Evolutionary conservation across 2,888 invertebrate species (phyloP).

Genomic region (Catocala nupta): DNA sequence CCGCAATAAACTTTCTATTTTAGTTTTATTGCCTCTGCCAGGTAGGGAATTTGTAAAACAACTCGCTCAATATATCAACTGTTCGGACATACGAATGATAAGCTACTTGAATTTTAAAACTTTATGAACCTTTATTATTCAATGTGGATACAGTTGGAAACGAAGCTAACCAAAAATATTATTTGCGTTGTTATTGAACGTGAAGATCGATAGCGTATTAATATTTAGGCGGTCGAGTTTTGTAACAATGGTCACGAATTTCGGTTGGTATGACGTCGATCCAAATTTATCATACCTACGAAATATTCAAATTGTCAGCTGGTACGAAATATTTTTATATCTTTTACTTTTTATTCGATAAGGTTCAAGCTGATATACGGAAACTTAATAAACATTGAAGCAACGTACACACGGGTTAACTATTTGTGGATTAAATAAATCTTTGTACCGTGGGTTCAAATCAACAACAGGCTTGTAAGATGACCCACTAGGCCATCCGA

Average conservation of each 20-base stretch:
- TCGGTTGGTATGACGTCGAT: background rate
- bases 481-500: no score
- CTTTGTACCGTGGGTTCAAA: no score
- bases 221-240: conserved; percentile 13
- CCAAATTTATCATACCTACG: no score
- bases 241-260: conserved; percentile 8
- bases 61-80: conserved; percentile 47
- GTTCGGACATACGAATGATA: conserved; percentile 39
- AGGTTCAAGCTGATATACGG: no score
- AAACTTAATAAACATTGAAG: no score
- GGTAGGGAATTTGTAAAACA: conserved; percentile 57
- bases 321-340: no score
- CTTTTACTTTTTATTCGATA: no score
- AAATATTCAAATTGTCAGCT: no score
- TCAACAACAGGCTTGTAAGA: no score
- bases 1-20: conserved; percentile 67
- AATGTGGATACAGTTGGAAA: conserved; percentile 22
- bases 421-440: no score
- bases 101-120: conserved; percentile 29
- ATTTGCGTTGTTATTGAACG: conserved; percentile 17
- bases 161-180: conserved; percentile 9
- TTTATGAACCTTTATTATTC: conserved; percentile 38
- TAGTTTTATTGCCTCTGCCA: conserved; percentile 61
- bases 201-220: conserved; percentile 12
- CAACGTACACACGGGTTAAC: no score